These are phyloP conservation scores for Ia io DNA, from an alignment of 2,113 vertebrate species.

Conservation along the genomic window DNA sequence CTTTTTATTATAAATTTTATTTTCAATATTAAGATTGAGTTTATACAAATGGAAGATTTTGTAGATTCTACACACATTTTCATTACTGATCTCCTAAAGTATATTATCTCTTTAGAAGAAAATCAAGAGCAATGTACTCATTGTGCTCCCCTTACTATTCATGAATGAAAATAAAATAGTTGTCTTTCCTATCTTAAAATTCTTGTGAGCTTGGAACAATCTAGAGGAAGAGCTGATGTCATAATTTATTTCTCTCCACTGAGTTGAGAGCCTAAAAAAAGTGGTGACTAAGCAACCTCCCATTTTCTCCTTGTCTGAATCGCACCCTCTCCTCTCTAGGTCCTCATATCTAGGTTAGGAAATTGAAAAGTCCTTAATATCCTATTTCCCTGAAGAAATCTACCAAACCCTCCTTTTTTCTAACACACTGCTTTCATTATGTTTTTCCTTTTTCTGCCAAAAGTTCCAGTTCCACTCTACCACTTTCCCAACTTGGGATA, in stretches of 20 bases:
- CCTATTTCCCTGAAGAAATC: neutral
- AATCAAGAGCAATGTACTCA: neutral
- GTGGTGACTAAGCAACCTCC: neutral
- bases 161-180: neutral
- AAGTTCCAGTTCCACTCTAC: neutral
- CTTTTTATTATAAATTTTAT: neutral
- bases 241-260: neutral
- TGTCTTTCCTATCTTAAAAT: neutral
- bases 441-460: neutral
- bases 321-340: neutral
- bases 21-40: neutral
- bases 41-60: neutral
- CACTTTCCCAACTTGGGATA: neutral
- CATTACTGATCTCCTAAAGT: neutral
- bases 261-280: neutral
- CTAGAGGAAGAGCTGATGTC: neutral
- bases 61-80: neutral
- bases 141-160: neutral
- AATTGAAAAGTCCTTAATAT: neutral
- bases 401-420: neutral
- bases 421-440: neutral
- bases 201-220: neutral
- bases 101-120: neutral
- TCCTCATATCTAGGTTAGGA: neutral
- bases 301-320: neutral